A percentile compares a stretch with the other conserved stretches of the same genome.
Conservation (phyloP, 2,888 invertebrate species). For the Drosophila subquinaria region DNA sequence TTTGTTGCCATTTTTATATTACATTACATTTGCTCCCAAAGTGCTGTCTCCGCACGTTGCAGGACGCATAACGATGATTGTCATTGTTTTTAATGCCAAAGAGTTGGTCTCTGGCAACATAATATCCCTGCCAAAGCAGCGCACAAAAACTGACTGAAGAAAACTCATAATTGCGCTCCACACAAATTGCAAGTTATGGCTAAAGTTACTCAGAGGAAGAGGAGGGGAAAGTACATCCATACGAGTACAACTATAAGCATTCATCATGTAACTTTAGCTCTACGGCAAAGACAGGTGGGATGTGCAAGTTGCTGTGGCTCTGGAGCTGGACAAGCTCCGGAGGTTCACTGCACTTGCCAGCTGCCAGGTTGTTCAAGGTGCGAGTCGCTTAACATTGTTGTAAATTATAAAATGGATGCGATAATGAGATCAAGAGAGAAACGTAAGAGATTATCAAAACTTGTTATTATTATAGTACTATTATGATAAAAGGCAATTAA, state of each 20-base stretch:
- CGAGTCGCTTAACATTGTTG: slow-evolving; percentile 31
- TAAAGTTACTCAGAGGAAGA: slow-evolving; percentile 54
- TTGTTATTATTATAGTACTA: not conserved
- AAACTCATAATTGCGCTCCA: slow-evolving; percentile 75
- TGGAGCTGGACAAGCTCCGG: slow-evolving; percentile 29
- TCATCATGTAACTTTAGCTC: slow-evolving; percentile 56
- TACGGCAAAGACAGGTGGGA: not conserved
- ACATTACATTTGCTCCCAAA: slow-evolving; percentile 74
- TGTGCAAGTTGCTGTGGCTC: not conserved
- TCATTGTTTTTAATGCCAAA: slow-evolving; percentile 68
- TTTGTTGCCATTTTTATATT: slow-evolving; percentile 64
- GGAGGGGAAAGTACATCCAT: slow-evolving; percentile 24
- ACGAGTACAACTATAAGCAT: slow-evolving; percentile 51
- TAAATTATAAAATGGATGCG: slow-evolving; percentile 47
- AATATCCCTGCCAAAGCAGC: slow-evolving; percentile 41
- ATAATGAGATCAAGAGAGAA: slow-evolving; percentile 26
- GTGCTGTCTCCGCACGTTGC: slow-evolving; percentile 44
- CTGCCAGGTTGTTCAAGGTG: slow-evolving; percentile 33
- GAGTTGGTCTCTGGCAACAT: slow-evolving; percentile 59
- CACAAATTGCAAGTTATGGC: slow-evolving; percentile 79
- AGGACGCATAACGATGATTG: slow-evolving; percentile 50
- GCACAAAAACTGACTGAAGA: slow-evolving; percentile 62
- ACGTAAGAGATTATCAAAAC: not conserved
- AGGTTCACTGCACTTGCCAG: slow-evolving; percentile 48
- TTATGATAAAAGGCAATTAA: not conserved